Conservation (phyloP, 2,888 invertebrate genomes). For the Agriopis aurantiaria region DNA sequence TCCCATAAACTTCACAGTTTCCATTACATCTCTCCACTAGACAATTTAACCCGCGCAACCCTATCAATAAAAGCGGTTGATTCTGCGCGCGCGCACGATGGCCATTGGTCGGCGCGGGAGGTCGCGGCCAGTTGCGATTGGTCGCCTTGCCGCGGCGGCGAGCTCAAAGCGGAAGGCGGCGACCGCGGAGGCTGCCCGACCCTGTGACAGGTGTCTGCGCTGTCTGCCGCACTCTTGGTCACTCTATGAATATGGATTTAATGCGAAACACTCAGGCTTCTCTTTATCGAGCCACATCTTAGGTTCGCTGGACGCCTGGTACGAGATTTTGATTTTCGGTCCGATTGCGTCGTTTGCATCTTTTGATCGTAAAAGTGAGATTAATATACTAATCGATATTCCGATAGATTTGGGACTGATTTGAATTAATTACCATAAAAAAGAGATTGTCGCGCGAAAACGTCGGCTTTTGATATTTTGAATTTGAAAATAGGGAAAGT, state of each 20-base stretch:
- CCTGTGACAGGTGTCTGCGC: slow-evolving; percentile 63
- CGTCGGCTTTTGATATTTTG: neutral
- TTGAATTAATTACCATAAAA: slow-evolving; percentile 21
- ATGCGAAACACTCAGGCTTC: slow-evolving; percentile 38
- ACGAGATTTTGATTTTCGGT: slow-evolving; percentile 37
- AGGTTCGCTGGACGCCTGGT: slow-evolving; percentile 42
- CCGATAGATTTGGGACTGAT: slow-evolving; percentile 5
- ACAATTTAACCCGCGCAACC: slow-evolving; percentile 54
- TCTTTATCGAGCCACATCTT: slow-evolving; percentile 28
- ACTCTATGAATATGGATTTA: slow-evolving; percentile 77
- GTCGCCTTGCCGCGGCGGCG: slow-evolving; percentile 66
- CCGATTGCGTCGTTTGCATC: slow-evolving; percentile 23
- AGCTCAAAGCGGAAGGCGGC: slow-evolving; percentile 79
- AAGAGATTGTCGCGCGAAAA: neutral
- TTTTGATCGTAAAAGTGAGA: slow-evolving; percentile 11
- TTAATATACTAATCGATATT: neutral
- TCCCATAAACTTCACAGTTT: slow-evolving; percentile 11
- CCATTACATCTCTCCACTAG: slow-evolving; percentile 22
- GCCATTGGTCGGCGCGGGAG: slow-evolving; percentile 69
- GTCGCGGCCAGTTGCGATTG: slow-evolving; percentile 64
- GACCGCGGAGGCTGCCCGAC: slow-evolving; percentile 62
- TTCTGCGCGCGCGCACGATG: slow-evolving; percentile 70
- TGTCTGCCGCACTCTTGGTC: slow-evolving; percentile 50
- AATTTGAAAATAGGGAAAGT: neutral
- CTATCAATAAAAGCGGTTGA: slow-evolving; percentile 77